These are phyloP conservation scores for Platycheirus albimanus DNA, from an alignment of 2,888 invertebrate species.

Conservation along the genomic window DNA sequence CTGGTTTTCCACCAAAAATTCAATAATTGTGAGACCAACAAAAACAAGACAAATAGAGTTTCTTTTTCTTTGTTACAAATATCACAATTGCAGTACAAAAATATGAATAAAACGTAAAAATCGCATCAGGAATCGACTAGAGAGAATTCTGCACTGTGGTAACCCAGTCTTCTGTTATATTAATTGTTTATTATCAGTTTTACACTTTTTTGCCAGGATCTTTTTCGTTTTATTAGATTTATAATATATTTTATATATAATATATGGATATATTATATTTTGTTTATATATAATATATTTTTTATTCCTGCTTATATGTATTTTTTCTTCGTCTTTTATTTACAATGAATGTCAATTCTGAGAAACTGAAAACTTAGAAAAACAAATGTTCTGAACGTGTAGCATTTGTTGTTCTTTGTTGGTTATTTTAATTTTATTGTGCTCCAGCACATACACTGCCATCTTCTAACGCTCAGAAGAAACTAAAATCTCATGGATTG, in stretches of 20 bases:
- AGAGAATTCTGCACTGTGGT: slow-evolving; percentile 8
- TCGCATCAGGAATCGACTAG: slow-evolving; percentile 9
- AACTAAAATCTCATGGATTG: slow-evolving; percentile 91
- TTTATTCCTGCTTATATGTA: neutral
- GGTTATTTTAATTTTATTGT: slow-evolving; percentile 11
- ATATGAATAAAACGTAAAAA: neutral
- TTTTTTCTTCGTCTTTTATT: slow-evolving; percentile 28
- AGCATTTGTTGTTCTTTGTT: neutral
- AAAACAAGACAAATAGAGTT: neutral
- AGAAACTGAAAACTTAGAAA: slow-evolving; percentile 19
- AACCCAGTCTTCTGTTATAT: neutral
- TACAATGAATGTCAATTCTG: slow-evolving; percentile 29
- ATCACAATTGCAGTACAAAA: slow-evolving; percentile 23
- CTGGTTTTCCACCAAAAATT: too few species aligned
- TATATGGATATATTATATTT: neutral
- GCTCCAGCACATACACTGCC: slow-evolving; percentile 35
- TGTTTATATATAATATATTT: slow-evolving; percentile 9
- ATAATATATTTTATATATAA: slow-evolving; percentile 22
- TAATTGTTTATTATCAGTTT: neutral
- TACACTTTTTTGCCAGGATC: slow-evolving; percentile 11
- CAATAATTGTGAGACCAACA: neutral
- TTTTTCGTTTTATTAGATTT: slow-evolving; percentile 16
- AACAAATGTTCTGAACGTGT: slow-evolving; percentile 53
- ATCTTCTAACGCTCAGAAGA: slow-evolving; percentile 84
- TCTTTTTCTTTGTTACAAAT: neutral